A percentile compares a stretch with the other conserved stretches of the same genome.
These are phyloP conservation scores for Lithodes maja DNA, from an alignment of 2,888 invertebrate species.

Conservation along the genomic window DNA sequence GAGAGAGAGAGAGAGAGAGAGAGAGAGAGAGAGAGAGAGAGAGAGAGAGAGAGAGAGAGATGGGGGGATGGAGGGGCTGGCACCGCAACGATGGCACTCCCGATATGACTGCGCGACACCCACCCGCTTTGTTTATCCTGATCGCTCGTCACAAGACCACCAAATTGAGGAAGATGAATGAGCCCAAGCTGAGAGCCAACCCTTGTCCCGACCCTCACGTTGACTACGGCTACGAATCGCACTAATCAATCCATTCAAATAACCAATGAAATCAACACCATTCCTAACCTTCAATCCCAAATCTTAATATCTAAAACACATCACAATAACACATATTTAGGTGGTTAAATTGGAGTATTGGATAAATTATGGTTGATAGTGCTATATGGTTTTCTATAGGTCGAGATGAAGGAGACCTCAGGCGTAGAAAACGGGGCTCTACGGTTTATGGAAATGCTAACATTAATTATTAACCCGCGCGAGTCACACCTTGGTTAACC, in stretches of 20 bases:
- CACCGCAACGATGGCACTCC: constrained; percentile 29
- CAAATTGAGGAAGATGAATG: constrained; percentile 61
- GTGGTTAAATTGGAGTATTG: no score
- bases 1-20: constrained; percentile 20
- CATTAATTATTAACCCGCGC: constrained; percentile 58
- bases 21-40: constrained; percentile 23
- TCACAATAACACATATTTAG: no score
- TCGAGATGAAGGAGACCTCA: not conserved
- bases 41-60: not conserved
- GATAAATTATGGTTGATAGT: no score
- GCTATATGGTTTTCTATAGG: not conserved
- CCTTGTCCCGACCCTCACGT: constrained; percentile 11
- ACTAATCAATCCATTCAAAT: not conserved
- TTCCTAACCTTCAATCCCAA: not conserved
- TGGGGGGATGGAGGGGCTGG: constrained; percentile 1
- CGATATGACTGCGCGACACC: constrained; percentile 54
- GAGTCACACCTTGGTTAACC: constrained; percentile 42
- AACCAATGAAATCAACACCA: not conserved
- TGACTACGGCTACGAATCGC: constrained; percentile 12
- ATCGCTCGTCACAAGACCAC: constrained; percentile 58
- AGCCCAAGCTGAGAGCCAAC: constrained; percentile 21
- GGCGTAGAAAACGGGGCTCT: constrained; percentile 40
- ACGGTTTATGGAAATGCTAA: constrained; percentile 52
- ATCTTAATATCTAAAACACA: no score
- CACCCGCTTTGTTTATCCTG: constrained; percentile 54